Evolutionary conservation across 2,113 vertebrate species (phyloP).

Genomic region (Protobothrops mucrosquamatus): DNA sequence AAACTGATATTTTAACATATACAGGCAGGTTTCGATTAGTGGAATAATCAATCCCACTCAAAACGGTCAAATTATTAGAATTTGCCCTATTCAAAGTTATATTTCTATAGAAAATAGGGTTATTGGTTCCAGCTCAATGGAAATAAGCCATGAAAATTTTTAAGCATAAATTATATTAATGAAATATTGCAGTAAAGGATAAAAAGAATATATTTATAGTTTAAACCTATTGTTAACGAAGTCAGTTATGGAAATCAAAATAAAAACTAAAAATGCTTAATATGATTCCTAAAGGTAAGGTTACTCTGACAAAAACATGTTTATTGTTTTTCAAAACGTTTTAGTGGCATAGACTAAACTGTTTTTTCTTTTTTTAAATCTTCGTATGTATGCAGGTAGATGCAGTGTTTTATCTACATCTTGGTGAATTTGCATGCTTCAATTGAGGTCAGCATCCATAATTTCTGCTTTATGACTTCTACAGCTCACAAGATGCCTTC

Average conservation of each 20-base stretch:
- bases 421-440: background rate
- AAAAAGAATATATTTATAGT: background rate
- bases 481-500: background rate
- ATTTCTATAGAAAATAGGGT: background rate
- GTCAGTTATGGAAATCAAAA: background rate
- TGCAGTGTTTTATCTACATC: background rate
- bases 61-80: background rate
- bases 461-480: background rate
- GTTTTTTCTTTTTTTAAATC: background rate
- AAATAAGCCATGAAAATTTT: background rate
- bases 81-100: background rate
- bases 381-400: background rate
- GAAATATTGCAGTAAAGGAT: background rate
- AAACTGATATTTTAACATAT: background rate
- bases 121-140: background rate
- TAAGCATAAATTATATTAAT: background rate
- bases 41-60: background rate
- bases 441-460: background rate
- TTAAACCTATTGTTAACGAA: background rate
- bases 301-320: background rate
- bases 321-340: background rate
- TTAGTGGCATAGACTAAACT: background rate
- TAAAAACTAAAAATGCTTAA: background rate
- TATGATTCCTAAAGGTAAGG: background rate
- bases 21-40: background rate